Evolutionary conservation across 2,888 invertebrate genomes (phyloP).

Genomic region (Agrotis puta): DNA sequence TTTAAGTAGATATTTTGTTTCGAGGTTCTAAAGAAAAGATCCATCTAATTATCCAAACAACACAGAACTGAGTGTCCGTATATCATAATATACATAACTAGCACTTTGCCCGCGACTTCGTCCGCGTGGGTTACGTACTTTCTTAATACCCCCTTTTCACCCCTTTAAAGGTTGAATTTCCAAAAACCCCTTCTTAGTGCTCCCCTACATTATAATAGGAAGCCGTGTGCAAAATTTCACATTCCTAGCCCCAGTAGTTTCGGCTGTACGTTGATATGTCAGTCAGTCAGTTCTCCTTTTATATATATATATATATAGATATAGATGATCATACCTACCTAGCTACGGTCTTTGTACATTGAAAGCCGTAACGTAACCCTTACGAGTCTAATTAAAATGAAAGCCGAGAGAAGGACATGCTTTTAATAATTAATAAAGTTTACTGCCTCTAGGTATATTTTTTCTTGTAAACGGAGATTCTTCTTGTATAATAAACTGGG

Average conservation of each 20-base stretch:
- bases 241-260: too few species aligned
- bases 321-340: too few species aligned
- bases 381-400: conserved; percentile 53
- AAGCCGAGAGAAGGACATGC: conserved; percentile 45
- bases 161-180: too few species aligned
- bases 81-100: not conserved
- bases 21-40: not conserved
- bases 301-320: too few species aligned
- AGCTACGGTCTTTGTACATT: conserved; percentile 18
- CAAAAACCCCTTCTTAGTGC: too few species aligned
- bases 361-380: conserved; percentile 6
- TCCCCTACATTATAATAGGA: too few species aligned
- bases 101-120: too few species aligned
- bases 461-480: conserved; percentile 22
- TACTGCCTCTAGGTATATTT: not conserved
- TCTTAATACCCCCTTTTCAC: too few species aligned
- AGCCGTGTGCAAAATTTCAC: too few species aligned
- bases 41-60: not conserved
- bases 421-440: conserved; percentile 21
- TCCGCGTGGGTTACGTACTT: too few species aligned
- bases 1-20: not conserved
- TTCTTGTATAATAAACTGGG: not conserved
- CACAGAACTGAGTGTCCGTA: conserved; percentile 1
- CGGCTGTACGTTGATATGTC: too few species aligned
- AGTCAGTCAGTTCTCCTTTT: too few species aligned